phyloP scores from a whole-genome alignment of 2,888 invertebrate species.

The Anagyrus pseudococci region DNA sequence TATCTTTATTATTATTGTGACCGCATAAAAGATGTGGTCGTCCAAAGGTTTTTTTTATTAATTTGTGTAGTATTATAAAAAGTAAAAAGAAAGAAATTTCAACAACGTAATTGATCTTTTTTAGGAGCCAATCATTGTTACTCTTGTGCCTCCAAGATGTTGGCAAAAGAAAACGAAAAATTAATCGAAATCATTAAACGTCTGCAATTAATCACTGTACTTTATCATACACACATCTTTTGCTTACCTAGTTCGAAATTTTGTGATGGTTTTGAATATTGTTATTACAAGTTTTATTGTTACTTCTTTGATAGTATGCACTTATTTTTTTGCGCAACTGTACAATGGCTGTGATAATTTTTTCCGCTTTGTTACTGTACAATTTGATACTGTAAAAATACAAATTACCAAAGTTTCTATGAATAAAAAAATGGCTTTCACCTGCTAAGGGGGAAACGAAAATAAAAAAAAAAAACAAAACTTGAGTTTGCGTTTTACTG shows the following conservation, averaged over 20 bases:
- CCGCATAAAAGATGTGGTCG: no score
- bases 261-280: background rate
- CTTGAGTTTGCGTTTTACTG: conserved; percentile 35
- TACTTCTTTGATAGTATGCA: conserved; percentile 12
- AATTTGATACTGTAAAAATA: conserved; percentile 12
- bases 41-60: no score
- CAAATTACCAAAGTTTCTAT: conserved; percentile 26
- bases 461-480: conserved; percentile 7
- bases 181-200: conserved; percentile 39
- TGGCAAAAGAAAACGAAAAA: conserved; percentile 56
- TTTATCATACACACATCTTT: background rate
- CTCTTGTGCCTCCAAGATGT: conserved; percentile 55
- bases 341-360: conserved; percentile 27
- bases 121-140: conserved; percentile 56
- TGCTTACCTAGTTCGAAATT: background rate
- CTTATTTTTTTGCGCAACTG: conserved; percentile 13
- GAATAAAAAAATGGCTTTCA: conserved; percentile 47
- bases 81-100: no score
- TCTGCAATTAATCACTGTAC: conserved; percentile 6
- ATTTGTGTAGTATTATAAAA: no score
- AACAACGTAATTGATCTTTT: conserved; percentile 39
- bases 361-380: conserved; percentile 8
- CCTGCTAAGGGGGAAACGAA: conserved; percentile 22
- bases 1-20: no score
- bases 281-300: conserved; percentile 4